Evolutionary conservation across 2,888 invertebrate species (phyloP), one percentile per base, ranked within the genome.

Genomic region (Tricholauxania praeusta): DNA sequence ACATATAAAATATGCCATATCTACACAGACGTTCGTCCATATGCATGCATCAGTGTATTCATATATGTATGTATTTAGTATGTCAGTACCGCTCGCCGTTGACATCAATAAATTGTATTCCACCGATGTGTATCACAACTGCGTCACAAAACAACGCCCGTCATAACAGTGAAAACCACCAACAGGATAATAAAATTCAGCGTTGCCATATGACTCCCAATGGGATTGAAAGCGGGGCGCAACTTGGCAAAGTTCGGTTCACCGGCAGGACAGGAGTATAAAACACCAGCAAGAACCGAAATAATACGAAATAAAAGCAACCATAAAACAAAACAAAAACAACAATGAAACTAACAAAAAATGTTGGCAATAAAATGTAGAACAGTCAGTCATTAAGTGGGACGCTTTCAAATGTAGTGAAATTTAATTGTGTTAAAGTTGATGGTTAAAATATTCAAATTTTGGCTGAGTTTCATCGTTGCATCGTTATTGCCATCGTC

Each of bases 191-290:
- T 71, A 71, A 71, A 71, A 57, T 49, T 17, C 57, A 15, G 65
- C 32, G 15, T 55, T 52, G 71, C 64, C 71, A 65, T 65, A 71
- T 64, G 71, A n/a, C 17, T 71, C 71, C 59, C 71, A 71, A 65
- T 17, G 59, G 71, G 65, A 63, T 71, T 59, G 22, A 39, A 19
- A 22, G 17, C 57, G 57, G 19, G 5, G 12, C 39, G 7, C 39
- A 39, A 39, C 39, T 39, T 39, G 39, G 39, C 39, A 39, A 39
- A 39, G 39, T 39, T 39, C 39, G 7, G 39, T 39, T 39, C 39
- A 39, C 39, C 39, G 39, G 10, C 39, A 39, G 39, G 39, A 39
- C 39, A 7, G 39, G 7, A 39, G 39, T 10, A 39, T 39, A 39
- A 39, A 39, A 39, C 39, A 39, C 39, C 39, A 39, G 39, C 39